Conservation (phyloP, 2,797 vertebrate species). For the Leucoraja ocellata region DNA sequence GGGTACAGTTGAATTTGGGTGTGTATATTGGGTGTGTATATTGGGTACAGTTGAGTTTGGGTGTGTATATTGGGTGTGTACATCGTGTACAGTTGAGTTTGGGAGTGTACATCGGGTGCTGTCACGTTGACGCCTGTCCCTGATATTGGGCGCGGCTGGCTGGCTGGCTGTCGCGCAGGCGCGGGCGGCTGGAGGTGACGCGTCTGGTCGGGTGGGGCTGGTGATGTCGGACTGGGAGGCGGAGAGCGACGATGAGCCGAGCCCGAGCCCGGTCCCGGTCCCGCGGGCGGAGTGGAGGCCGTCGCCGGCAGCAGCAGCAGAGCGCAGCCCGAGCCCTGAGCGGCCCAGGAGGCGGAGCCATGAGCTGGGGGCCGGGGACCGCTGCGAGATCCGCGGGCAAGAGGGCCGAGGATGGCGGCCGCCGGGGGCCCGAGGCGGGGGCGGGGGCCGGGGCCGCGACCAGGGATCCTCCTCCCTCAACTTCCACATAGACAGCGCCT, state of each 20-base stretch:
- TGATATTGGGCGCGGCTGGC: background rate
- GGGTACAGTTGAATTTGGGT: too few relatives aligned
- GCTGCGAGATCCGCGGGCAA: background rate
- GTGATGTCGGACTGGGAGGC: conserved; percentile 49
- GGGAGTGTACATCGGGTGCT: too few relatives aligned
- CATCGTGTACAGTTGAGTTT: too few relatives aligned
- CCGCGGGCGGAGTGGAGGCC: background rate
- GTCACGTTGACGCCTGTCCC: background rate
- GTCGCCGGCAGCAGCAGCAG: background rate
- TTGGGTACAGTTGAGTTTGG: too few relatives aligned
- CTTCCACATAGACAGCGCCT: conserved; percentile 57
- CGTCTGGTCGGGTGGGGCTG: accelerated
- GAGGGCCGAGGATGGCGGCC: background rate
- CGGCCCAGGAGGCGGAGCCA: background rate
- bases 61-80: too few relatives aligned
- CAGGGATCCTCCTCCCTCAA: conserved; percentile 46
- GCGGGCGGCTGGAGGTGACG: accelerated
- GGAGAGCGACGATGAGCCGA: background rate
- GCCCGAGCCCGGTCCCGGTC: accelerated
- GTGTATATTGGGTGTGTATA: too few relatives aligned
- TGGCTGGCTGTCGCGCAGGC: background rate
- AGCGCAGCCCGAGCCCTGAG: background rate
- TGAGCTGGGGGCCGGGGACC: background rate
- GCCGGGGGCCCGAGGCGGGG: conserved; percentile 37
- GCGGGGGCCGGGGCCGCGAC: background rate